These are phyloP conservation scores for Heliconius charithonia DNA, from an alignment of 2,888 invertebrate species.

Conservation along the genomic window DNA sequence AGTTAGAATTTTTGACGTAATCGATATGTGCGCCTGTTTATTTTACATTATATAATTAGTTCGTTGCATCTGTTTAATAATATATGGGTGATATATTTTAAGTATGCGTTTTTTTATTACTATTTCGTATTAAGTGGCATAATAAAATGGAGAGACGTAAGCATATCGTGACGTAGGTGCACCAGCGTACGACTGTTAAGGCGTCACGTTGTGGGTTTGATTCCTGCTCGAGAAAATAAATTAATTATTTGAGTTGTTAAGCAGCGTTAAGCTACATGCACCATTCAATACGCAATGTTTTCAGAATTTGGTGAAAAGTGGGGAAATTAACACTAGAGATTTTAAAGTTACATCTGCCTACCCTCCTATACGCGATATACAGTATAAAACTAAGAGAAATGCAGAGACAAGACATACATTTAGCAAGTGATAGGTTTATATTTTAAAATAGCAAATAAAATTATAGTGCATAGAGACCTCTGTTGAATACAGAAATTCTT, in stretches of 20 bases:
- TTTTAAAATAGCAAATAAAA: not conserved
- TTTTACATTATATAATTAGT: not conserved
- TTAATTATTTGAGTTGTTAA: too few species aligned
- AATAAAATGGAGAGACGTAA: too few species aligned
- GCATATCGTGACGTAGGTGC: too few species aligned
- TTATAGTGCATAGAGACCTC: not conserved
- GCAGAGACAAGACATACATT: not conserved
- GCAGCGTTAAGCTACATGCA: not conserved
- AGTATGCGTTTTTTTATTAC: not conserved
- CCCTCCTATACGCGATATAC: too few species aligned
- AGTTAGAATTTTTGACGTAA: conserved; percentile 30
- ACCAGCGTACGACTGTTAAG: too few species aligned
- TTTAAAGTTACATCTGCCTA: too few species aligned
- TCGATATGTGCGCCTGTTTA: not conserved
- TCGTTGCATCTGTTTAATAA: not conserved
- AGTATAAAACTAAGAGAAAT: too few species aligned
- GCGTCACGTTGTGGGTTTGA: too few species aligned
- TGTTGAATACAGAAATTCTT: too few species aligned
- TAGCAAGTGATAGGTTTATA: not conserved
- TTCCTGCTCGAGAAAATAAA: too few species aligned
- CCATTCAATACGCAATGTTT: not conserved
- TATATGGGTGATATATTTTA: not conserved
- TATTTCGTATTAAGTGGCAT: not conserved
- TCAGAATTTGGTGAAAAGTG: too few species aligned
- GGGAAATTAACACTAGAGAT: too few species aligned